A percentile compares a stretch with the other conserved stretches of the same genome.
These are phyloP conservation scores for Euwallacea similis DNA, from an alignment of 1,140 invertebrate genomes.

Conservation along the genomic window DNA sequence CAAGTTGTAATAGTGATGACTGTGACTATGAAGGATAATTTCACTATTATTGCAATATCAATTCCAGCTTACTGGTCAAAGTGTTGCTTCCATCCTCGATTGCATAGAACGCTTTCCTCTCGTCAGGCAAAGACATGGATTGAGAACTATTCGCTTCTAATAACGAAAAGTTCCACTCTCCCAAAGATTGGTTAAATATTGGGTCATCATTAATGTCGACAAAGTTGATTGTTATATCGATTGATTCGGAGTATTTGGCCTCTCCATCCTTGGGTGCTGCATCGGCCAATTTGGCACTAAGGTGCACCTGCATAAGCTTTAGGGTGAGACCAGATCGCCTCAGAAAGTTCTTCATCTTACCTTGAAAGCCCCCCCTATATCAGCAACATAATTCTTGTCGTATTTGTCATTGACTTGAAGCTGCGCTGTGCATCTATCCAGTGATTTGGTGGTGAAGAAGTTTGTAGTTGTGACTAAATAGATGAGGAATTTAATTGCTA, in stretches of 20 bases:
- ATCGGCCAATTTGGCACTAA: conserved; percentile 10
- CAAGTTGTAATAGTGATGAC: too few species aligned
- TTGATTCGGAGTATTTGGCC: conserved; percentile 1
- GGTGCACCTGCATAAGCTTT: not conserved
- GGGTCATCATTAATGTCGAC: conserved; percentile 4
- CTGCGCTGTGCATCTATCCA: conserved; percentile 21
- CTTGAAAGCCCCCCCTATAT: conserved; percentile 8
- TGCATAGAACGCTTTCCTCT: conserved; percentile 10
- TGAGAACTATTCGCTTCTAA: not conserved
- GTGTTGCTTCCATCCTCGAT: conserved; percentile 5
- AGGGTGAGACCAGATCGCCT: not conserved
- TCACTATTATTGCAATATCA: too few species aligned
- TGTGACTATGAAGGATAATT: too few species aligned
- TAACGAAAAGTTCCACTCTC: conserved; percentile 10
- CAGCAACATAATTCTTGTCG: conserved; percentile 17
- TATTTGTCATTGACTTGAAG: conserved; percentile 26
- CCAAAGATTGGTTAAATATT: conserved; percentile 10
- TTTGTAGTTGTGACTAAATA: not conserved
- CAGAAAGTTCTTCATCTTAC: conserved; percentile 12
- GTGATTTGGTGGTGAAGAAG: not conserved
- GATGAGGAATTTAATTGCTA: not conserved
- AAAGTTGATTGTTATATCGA: conserved; percentile 2
- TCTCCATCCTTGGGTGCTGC: not conserved
- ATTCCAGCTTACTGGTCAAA: not conserved
- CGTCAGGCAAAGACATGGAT: conserved; percentile 1